phyloP scores from a whole-genome alignment of 2,888 invertebrate species.

The Pheosia tremula region DNA sequence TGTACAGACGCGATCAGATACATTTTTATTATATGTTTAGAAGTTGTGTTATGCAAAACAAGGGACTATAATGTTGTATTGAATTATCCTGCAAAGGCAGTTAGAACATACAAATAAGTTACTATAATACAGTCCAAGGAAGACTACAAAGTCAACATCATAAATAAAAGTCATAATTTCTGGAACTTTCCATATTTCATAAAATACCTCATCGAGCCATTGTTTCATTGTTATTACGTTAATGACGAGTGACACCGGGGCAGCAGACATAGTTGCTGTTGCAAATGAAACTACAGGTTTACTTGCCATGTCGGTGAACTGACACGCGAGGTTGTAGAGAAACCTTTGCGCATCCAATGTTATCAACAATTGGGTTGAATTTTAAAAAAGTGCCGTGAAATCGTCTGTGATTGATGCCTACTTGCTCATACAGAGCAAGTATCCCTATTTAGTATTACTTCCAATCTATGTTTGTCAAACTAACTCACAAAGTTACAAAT shows the following conservation, averaged over 20 bases:
- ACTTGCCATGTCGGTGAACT: conserved; percentile 21
- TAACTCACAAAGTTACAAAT: no score
- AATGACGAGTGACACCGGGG: conserved; percentile 3
- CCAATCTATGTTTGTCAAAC: no score
- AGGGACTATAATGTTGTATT: no score
- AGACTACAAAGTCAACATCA: neutral
- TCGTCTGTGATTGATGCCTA: neutral
- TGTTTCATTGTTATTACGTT: conserved; percentile 5
- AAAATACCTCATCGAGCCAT: neutral
- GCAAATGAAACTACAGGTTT: neutral
- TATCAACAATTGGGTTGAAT: neutral
- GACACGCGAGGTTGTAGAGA: conserved; percentile 33
- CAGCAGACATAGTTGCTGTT: neutral
- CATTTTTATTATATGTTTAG: no score
- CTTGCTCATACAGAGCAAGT: neutral
- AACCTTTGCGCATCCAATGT: conserved; percentile 25
- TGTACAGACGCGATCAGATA: no score
- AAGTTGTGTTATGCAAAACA: no score
- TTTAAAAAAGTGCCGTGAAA: neutral
- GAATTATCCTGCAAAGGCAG: no score
- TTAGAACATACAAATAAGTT: no score
- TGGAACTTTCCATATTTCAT: conserved; percentile 4
- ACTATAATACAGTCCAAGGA: neutral
- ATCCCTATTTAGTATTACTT: no score
- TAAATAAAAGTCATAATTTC: neutral